Evolutionary conservation across 2,888 invertebrate species (phyloP), one percentile per base, ranked within the genome.

Genomic region (Eupithecia tripunctaria): DNA sequence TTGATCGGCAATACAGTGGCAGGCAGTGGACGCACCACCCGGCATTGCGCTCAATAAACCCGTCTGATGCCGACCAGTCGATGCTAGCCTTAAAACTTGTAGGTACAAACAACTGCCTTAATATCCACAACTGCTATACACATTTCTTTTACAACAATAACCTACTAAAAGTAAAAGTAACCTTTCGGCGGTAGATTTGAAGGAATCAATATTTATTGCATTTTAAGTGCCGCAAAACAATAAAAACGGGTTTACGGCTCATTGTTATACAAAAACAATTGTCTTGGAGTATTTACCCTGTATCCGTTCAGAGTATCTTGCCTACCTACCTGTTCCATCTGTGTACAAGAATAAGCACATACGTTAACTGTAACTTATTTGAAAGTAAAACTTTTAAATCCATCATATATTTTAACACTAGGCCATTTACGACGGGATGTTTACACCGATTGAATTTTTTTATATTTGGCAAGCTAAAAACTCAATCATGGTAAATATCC

Each of bases 191-290:
- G 75, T 75, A 73, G 71, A 76, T 63, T 68, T 75, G 73, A 72
- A 75, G 75, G 73, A 68, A 59, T 76, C 71, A 51, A 71, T 75
- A 70, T 79, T 75, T 79, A 78, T 74, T 72, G 71, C 72, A 56
- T 74, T 75, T 76, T 76, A 78, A 78, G 73, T 71, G 70, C 70
- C 67, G 70, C 73, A 73, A 76, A 78, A 78, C 76, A 78, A 76
- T 79, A 76, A 73, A 65, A 71, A 60, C 67, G 72, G 71, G 56
- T 72, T 79, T 76, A 78, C 68, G 36, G 64, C 76, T 74, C 76
- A 82, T 80, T 80, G 80, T 74, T 74, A 70, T 71, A 71, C 62
- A 41, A 68, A 74, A 67, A 43, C 73, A 51, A 73, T 76, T 74
- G 70, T 76, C 67, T 70, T 73, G 56, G 43, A 71, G 65, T 43